phyloP scores from a whole-genome alignment of 1,140 invertebrate genomes.

The Plectrocnemia conspersa region DNA sequence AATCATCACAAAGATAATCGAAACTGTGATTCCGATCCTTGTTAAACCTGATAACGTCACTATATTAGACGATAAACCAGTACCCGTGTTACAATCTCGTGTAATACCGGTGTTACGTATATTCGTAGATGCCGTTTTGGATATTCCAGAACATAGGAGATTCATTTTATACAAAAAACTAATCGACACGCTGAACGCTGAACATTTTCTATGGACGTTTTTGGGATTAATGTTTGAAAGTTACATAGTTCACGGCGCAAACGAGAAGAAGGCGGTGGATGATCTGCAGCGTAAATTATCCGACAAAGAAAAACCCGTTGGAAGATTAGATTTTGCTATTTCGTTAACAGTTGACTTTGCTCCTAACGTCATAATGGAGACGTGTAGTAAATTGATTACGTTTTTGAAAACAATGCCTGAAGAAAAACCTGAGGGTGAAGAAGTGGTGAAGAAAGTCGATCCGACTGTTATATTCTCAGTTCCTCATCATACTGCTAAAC shows the following conservation, averaged over 20 bases:
- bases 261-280: constrained; percentile 42
- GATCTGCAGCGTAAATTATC: constrained; percentile 40
- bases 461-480: constrained; percentile 64
- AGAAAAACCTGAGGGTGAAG: constrained; percentile 50
- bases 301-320: constrained; percentile 45
- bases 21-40: constrained; percentile 83
- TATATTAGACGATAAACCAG: constrained; percentile 46
- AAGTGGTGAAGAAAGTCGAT: constrained; percentile 39
- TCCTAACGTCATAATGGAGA: constrained; percentile 57
- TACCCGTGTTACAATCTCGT: constrained; percentile 43
- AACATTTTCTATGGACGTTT: constrained; percentile 73
- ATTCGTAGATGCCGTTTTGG: constrained; percentile 81
- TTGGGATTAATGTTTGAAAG: constrained; percentile 66
- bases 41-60: constrained; percentile 54
- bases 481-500: constrained; percentile 60
- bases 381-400: constrained; percentile 60
- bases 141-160: constrained; percentile 85
- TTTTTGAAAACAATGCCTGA: constrained; percentile 64
- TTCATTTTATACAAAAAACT: constrained; percentile 76
- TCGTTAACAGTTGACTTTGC: constrained; percentile 62
- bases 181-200: constrained; percentile 63
- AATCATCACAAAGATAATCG: constrained; percentile 85
- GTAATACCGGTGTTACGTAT: constrained; percentile 73
- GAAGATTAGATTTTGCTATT: constrained; percentile 66
- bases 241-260: constrained; percentile 55